A percentile compares a stretch with the other conserved stretches of the same genome.
Evolutionary conservation across 2,113 vertebrate genomes (phyloP).

Genomic region (Oncorhynchus mykiss): DNA sequence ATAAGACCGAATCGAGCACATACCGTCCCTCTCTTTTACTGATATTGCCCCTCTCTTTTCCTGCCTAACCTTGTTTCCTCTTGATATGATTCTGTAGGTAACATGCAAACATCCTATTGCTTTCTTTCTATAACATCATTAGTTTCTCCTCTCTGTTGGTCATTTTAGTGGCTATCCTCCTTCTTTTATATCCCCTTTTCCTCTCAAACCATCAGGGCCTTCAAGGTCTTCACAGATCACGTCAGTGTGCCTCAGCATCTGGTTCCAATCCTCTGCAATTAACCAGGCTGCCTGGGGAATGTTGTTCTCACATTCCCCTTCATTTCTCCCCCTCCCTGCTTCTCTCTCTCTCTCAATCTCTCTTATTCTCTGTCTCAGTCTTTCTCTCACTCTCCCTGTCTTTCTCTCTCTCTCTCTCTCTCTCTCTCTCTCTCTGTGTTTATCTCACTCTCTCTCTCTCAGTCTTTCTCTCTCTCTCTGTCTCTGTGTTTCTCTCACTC

Average conservation of each 20-base stretch:
- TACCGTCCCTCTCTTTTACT: no score
- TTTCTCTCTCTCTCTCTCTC: no score
- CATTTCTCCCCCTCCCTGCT: conserved; percentile 13
- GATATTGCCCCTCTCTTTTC: no score
- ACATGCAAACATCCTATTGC: conserved; percentile 19
- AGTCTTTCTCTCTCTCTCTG: no score
- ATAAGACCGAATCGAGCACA: no score
- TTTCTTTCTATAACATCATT: conserved; percentile 17
- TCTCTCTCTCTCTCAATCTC: conserved; percentile 10
- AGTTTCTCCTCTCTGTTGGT: conserved; percentile 34
- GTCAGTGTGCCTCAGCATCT: conserved; percentile 70
- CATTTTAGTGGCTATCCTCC: conserved; percentile 30
- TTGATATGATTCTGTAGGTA: conserved; percentile 25
- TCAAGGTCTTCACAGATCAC: conserved; percentile 71
- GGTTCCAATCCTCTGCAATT: conserved; percentile 76
- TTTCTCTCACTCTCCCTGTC: no score
- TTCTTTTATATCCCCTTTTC: conserved; percentile 36
- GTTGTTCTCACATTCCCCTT: conserved; percentile 55
- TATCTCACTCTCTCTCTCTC: no score
- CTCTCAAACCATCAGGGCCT: conserved; percentile 63
- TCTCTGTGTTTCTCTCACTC: no score
- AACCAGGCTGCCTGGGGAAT: conserved; percentile 67
- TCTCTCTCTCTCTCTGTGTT: no score
- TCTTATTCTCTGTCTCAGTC: no score
- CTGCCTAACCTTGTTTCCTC: conserved; percentile 1